A percentile compares a stretch with the other conserved stretches of the same genome.
Conservation (phyloP, 2,113 vertebrate genomes). For the Seriola rivoliana region DNA sequence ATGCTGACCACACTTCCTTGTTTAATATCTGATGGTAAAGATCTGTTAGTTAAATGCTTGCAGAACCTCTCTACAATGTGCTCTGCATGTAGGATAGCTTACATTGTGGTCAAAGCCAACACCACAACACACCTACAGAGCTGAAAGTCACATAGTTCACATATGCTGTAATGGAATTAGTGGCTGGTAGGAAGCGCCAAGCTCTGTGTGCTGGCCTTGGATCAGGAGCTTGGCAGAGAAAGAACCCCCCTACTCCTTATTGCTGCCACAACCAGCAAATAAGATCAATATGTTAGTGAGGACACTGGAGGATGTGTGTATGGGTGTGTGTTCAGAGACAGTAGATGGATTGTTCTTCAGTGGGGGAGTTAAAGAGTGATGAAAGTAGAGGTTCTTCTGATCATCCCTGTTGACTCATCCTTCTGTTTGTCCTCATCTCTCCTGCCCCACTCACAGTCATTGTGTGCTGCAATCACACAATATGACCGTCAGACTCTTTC, state of each 20-base stretch:
- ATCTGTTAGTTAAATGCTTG: not conserved
- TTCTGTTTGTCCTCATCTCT: not conserved
- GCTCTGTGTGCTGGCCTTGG: slow-evolving; percentile 20
- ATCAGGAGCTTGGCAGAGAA: slow-evolving; percentile 23
- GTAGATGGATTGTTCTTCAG: slow-evolving; percentile 8
- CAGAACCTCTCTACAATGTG: not conserved
- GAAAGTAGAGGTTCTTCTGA: slow-evolving; percentile 40
- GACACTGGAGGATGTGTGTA: not conserved
- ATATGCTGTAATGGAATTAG: slow-evolving; percentile 36
- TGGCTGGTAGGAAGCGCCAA: slow-evolving; percentile 22
- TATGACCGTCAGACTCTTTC: too few species aligned
- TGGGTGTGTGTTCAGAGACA: slow-evolving; percentile 23
- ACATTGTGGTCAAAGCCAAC: not conserved
- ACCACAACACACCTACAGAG: not conserved
- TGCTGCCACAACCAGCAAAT: slow-evolving; percentile 15
- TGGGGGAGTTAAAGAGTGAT: slow-evolving; percentile 24
- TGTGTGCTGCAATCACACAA: too few species aligned
- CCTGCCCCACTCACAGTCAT: too few species aligned
- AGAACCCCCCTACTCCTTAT: not conserved
- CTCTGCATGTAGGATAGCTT: not conserved
- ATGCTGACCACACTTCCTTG: not conserved
- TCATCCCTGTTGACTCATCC: slow-evolving; percentile 2
- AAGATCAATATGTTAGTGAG: slow-evolving; percentile 35
- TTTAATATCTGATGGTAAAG: not conserved
- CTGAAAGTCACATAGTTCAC: not conserved